Evolutionary conservation across 2,888 invertebrate species (phyloP), one percentile per base, ranked within the genome.

Genomic region (Hirtodrosophila duncani): DNA sequence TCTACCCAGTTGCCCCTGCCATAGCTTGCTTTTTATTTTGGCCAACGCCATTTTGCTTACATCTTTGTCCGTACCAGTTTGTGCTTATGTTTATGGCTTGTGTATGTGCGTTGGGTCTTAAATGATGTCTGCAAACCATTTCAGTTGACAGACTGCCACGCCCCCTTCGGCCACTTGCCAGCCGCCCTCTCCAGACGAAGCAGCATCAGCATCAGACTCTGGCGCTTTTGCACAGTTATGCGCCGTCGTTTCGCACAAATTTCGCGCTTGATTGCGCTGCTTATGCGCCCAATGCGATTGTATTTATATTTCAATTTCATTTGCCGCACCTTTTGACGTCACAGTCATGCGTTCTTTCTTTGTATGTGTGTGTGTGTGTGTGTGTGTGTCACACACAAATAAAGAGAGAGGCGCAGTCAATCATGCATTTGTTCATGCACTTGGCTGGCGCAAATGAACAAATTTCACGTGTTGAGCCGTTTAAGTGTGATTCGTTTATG

Each of bases 231-330:
- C 27, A 34, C 62, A 61, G 39, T 36, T 55, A 58, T 56, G 59
- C 65, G 46, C 59, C 4, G 34, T 30, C 45, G 46, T 58, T 51
- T 60, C 58, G 58, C 65, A 52, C 62, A 69, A 63, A 70, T 71
- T 81, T 69, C 52, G 50, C 69, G 61, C 71, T 57, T 79, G 72
- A 79, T 69, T 81, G 69, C 55, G 53, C 62, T 57, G 79, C 62
- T 78, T 68, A 68, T 72, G 69, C 74, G 71, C 57, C 65, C 48
- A 65, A 67, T 77, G 78, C 65, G 58, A 69, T 68, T 38, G 46
- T 69, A 68, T 70, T 70, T 70, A 75, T 69, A 67, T 67, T 70
- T 79, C 61, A 62, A 71, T 70, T 67, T 71, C 71, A 79, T 63
- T 71, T 62, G 51, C 46, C 37, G 59, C 58, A 55, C 74, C 69